Percentiles rank a stretch among this genome's conserved stretches.
phyloP scores from a whole-genome alignment of 2,888 invertebrate genomes.

The Coelopa pilipes region DNA sequence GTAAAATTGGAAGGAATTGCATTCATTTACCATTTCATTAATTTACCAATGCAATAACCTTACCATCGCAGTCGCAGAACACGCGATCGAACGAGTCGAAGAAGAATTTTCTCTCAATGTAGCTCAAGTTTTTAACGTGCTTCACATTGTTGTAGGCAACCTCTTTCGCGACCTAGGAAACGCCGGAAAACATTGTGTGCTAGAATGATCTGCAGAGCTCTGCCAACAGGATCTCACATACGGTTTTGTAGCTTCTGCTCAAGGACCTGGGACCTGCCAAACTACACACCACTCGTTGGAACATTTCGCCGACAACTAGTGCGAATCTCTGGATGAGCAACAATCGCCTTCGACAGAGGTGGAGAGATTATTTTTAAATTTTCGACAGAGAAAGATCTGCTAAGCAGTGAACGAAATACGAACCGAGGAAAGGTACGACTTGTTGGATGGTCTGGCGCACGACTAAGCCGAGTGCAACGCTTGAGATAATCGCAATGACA shows the following conservation, averaged over 20 bases:
- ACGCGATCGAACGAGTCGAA: constrained; percentile 70
- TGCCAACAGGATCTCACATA: neutral
- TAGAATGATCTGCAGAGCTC: neutral
- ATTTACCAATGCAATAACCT: neutral
- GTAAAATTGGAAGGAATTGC: neutral
- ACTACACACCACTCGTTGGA: too few species aligned
- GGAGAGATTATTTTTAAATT: too few species aligned
- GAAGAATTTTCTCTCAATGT: constrained; percentile 58
- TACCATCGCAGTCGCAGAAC: constrained; percentile 73
- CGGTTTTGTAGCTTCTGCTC: neutral
- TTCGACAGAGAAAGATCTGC: too few species aligned
- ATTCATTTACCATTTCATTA: neutral
- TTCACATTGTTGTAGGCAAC: neutral
- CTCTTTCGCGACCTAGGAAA: neutral
- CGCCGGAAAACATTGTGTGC: neutral
- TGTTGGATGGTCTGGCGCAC: too few species aligned
- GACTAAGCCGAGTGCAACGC: too few species aligned
- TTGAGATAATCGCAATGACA: too few species aligned
- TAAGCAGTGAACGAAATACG: too few species aligned
- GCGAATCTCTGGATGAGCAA: too few species aligned
- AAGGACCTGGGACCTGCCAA: neutral
- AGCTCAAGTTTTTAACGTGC: constrained; percentile 40
- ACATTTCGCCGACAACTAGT: too few species aligned
- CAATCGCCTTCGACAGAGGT: too few species aligned
- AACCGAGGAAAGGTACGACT: too few species aligned